phyloP scores from a whole-genome alignment of 2,113 vertebrate genomes.

The Pimephales promelas region DNA sequence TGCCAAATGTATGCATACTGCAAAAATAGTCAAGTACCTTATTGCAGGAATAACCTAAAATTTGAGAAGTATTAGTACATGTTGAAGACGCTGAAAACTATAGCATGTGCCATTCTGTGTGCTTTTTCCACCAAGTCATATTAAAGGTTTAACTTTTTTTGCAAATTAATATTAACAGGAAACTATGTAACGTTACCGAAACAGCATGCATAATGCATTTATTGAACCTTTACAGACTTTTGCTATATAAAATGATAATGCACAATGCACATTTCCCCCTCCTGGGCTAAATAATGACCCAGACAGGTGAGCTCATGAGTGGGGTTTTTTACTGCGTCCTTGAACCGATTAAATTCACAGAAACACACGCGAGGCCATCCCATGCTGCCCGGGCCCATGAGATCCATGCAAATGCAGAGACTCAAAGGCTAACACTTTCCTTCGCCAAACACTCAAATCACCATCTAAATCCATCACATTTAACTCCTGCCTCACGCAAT shows the following conservation, averaged over 20 bases:
- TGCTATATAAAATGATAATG: not conserved
- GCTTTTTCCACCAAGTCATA: not conserved
- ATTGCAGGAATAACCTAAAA: not conserved
- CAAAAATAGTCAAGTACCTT: not conserved
- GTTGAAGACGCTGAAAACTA: not conserved
- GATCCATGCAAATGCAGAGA: conserved; percentile 12
- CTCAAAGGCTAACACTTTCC: conserved; percentile 7
- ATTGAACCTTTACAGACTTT: not conserved
- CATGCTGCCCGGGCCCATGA: conserved; percentile 19
- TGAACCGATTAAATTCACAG: not conserved
- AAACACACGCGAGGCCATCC: conserved; percentile 22
- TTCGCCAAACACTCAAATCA: not conserved
- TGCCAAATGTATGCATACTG: not conserved
- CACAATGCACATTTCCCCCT: not conserved
- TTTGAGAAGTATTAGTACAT: not conserved
- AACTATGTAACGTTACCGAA: not conserved
- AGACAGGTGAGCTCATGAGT: not conserved
- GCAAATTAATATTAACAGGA: not conserved
- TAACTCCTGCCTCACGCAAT: not conserved
- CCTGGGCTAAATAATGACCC: not conserved
- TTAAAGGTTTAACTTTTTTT: not conserved
- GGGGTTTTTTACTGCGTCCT: not conserved
- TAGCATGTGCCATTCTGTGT: not conserved
- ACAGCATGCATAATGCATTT: not conserved
- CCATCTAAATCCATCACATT: not conserved